phyloP scores from a whole-genome alignment of 2,113 vertebrate genomes.

The Cheilinus undulatus region DNA sequence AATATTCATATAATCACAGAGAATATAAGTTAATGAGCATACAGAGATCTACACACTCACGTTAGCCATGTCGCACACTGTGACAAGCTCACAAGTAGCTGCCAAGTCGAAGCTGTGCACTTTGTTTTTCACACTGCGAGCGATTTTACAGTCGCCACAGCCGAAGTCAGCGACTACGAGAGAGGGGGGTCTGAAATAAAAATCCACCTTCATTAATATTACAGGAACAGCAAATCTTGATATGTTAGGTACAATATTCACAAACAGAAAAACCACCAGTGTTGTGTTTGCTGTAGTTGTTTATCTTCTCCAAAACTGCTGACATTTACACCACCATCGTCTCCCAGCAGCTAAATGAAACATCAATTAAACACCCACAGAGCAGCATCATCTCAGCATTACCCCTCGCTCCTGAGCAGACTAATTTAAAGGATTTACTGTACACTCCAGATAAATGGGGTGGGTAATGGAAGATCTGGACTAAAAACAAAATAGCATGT shows the following conservation, averaged over 20 bases:
- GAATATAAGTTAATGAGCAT: rapidly evolving
- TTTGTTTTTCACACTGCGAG: slow-evolving; percentile 87
- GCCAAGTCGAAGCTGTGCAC: slow-evolving; percentile 94
- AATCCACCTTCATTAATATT: not conserved
- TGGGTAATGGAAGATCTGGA: slow-evolving; percentile 4
- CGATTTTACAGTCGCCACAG: slow-evolving; percentile 93
- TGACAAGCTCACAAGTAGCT: slow-evolving; percentile 87
- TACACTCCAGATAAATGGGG: slow-evolving; percentile 1
- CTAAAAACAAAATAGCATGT: not conserved
- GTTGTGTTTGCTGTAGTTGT: not conserved
- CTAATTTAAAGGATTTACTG: not conserved
- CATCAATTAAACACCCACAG: slow-evolving; percentile 27
- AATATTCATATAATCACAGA: not conserved
- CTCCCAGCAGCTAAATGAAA: slow-evolving; percentile 21
- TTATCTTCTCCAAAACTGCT: slow-evolving; percentile 1
- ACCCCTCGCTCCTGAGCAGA: slow-evolving; percentile 2
- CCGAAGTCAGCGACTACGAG: slow-evolving; percentile 95
- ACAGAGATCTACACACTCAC: slow-evolving; percentile 73
- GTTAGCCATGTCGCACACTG: slow-evolving; percentile 93
- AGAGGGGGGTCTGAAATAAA: slow-evolving; percentile 82
- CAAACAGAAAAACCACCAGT: not conserved
- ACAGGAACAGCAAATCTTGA: not conserved
- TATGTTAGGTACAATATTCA: not conserved
- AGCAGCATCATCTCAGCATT: slow-evolving; percentile 4
- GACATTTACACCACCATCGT: slow-evolving; percentile 1